Base-by-base conservation (phyloP, 2,113 vertebrate species). In the Lathamus discolor region DNA sequence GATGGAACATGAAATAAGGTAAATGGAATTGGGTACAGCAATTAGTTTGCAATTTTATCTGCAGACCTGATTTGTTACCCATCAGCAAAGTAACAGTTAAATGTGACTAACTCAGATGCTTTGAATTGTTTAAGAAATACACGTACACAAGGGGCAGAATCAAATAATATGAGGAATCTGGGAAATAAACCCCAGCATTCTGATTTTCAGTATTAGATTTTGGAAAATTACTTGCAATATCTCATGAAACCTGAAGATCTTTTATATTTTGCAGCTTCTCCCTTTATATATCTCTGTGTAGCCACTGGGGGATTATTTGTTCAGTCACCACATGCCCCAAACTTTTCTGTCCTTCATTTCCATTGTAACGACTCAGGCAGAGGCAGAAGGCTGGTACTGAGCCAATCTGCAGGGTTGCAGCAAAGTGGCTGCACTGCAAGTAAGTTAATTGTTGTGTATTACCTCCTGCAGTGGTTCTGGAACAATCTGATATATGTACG, bases 41-140 rank as follows among this genome's bases (percentile, higher is more conserved):
- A 96, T 96, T 95, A 95, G 92, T 96, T 97, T 93, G 84, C 89
- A 82, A 94, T 97, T 97, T 97, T 94, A 96, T 92, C 84, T 90
- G 88, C 84, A 95, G 88, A 62, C 75, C 81, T 91, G 75, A 49
- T 92, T 96, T 96, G 88, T 96, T 95, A 95, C 72, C 89, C 43
- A 31, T 91, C 93, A 91, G 83, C 75, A 72, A 76, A 95, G 5
- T 62, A 86, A 88, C 80, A 89, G 89, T 97, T 96, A 95, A 96
- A 92, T 37, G 4, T 3, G 70, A 39, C 39, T 67, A 81, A 62
- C 59, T 55, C 48, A 66, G 83, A 92, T 75, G 80, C 73, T 96
- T 90, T 92, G 93, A 88, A 88, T 93, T 95, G 89, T 94, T 95
- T 94, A 91, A 94, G 84, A 88, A 80, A 72, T 86, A 2, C 2